Evolutionary conservation across 2,888 invertebrate genomes (phyloP).

Genomic region (Cantharis nigra): DNA sequence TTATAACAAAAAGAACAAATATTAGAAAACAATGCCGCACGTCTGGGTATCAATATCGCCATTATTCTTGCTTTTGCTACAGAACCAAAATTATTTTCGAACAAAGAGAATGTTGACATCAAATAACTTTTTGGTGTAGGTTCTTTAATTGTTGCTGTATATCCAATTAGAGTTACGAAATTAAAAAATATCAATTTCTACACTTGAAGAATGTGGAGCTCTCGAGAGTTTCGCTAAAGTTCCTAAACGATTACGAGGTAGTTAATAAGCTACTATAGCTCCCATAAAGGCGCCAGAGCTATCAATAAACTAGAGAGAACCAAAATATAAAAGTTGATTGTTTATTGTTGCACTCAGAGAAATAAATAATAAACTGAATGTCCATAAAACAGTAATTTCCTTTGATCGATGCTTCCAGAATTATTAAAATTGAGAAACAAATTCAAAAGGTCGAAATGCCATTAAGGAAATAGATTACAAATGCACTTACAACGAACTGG

Average conservation of each 20-base stretch:
- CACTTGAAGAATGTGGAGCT: neutral
- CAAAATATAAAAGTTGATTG: neutral
- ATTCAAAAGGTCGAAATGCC: neutral
- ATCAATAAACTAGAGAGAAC: neutral
- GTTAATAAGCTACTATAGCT: neutral
- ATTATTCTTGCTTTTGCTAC: neutral
- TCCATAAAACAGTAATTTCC: neutral
- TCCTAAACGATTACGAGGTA: neutral
- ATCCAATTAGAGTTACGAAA: neutral
- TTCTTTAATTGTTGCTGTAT: neutral
- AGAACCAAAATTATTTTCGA: neutral
- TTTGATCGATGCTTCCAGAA: neutral
- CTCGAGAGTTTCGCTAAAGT: neutral
- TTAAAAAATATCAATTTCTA: neutral
- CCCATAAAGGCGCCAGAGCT: neutral
- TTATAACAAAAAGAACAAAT: neutral
- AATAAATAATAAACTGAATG: neutral
- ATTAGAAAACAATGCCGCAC: neutral
- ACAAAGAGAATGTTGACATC: neutral
- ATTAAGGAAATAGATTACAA: neutral
- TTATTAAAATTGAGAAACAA: neutral
- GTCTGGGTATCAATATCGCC: neutral
- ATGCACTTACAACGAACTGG: neutral
- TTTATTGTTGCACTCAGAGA: neutral
- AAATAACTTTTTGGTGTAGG: neutral